Conservation (phyloP, 2,797 vertebrate species). For the Garrulus glandarius region DNA sequence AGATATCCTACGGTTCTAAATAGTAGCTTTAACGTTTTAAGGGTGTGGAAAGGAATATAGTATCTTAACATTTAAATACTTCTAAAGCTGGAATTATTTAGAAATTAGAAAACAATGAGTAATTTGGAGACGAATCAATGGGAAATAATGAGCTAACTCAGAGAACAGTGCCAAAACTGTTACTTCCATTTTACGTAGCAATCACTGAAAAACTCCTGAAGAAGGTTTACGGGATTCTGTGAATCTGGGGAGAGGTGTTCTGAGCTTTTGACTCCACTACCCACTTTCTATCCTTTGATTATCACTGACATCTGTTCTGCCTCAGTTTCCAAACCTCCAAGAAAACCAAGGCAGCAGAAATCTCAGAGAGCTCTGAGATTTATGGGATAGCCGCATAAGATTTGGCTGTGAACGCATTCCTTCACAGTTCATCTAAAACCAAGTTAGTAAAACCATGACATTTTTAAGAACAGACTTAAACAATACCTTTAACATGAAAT, state of each 20-base stretch:
- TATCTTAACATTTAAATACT: neutral
- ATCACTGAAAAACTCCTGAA: neutral
- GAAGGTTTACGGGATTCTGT: neutral
- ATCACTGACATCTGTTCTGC: neutral
- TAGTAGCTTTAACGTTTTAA: accelerated
- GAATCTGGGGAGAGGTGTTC: neutral
- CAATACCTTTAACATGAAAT: neutral
- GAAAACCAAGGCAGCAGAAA: neutral
- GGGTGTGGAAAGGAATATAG: neutral
- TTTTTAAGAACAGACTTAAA: neutral
- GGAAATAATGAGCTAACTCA: neutral
- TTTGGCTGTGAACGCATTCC: neutral
- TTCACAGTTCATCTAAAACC: neutral
- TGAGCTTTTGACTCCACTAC: neutral
- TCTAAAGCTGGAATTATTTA: neutral
- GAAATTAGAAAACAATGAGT: neutral
- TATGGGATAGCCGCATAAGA: accelerated
- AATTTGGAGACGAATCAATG: neutral
- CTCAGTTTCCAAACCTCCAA: neutral
- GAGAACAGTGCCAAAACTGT: accelerated
- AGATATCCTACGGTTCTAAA: neutral
- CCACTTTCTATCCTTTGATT: neutral
- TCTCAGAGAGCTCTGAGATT: neutral
- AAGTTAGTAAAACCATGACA: neutral
- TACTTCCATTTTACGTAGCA: neutral